Evolutionary conservation across 2,113 vertebrate genomes (phyloP).

Genomic region (Barnardius zonarius): DNA sequence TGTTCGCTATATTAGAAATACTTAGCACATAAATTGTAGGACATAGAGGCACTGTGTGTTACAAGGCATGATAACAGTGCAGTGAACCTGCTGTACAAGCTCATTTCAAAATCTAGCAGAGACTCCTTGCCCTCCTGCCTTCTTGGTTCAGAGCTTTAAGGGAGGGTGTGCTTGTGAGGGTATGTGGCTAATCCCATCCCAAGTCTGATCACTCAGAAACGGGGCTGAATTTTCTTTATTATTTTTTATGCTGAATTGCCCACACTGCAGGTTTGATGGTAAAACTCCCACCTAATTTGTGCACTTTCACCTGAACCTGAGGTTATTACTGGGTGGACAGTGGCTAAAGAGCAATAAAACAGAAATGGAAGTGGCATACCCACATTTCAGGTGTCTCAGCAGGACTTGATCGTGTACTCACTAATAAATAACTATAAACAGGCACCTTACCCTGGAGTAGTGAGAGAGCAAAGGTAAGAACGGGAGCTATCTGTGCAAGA

Average conservation of each 20-base stretch:
- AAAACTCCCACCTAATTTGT: neutral
- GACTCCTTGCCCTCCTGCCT: neutral
- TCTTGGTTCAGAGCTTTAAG: neutral
- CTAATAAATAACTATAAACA: neutral
- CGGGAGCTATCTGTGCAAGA: neutral
- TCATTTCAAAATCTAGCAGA: neutral
- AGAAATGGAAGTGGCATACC: neutral
- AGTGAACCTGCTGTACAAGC: conserved; percentile 5
- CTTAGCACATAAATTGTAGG: conserved; percentile 38
- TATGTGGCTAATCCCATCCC: neutral
- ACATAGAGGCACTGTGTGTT: neutral
- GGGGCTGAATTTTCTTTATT: neutral
- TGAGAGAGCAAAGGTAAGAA: neutral
- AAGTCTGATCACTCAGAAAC: neutral
- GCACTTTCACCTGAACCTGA: neutral
- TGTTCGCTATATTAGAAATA: neutral
- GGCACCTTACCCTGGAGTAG: neutral
- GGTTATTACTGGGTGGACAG: neutral
- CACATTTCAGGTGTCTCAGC: neutral
- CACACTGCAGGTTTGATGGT: neutral
- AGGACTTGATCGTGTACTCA: rapidly evolving
- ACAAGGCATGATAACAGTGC: neutral
- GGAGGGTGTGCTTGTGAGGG: neutral
- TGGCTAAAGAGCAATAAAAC: neutral
- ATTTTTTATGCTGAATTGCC: neutral